These are phyloP conservation scores for Scaptomyza caliginosa DNA, from an alignment of 2,888 invertebrate genomes.

Conservation along the genomic window DNA sequence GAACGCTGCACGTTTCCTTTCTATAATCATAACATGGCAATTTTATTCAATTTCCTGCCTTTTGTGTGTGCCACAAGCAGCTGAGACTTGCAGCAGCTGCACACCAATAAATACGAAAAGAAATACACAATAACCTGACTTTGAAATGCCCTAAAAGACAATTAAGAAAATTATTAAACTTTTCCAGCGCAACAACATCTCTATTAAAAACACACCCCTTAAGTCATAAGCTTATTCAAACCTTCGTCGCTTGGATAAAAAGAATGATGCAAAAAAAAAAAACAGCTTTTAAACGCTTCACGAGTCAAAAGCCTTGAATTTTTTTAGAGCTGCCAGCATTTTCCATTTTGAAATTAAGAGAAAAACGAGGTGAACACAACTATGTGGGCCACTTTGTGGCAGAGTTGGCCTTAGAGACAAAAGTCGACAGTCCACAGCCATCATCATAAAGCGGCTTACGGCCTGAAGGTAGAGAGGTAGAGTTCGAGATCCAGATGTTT, in stretches of 20 bases:
- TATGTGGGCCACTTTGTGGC: conserved; percentile 27
- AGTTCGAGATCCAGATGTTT: not conserved
- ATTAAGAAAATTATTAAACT: not conserved
- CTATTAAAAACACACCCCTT: not conserved
- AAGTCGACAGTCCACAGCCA: conserved; percentile 4
- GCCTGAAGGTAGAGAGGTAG: not conserved
- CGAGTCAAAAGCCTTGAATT: conserved; percentile 19
- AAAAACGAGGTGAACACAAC: conserved; percentile 6
- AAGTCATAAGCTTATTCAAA: not conserved
- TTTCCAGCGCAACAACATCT: not conserved
- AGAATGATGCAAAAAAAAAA: not conserved
- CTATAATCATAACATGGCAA: conserved; percentile 72
- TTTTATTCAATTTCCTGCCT: conserved; percentile 73
- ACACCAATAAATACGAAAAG: not conserved
- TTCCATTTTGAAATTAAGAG: conserved; percentile 11
- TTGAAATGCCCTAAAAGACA: conserved; percentile 8
- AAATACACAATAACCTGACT: not conserved
- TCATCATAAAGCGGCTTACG: conserved; percentile 44
- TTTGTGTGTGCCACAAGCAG: conserved; percentile 58
- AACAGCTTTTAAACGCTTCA: conserved; percentile 15
- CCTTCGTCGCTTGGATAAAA: too few relatives aligned
- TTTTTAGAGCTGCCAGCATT: conserved; percentile 1
- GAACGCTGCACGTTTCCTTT: conserved; percentile 59
- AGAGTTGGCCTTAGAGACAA: conserved; percentile 2
- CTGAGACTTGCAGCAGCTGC: conserved; percentile 9